Evolutionary conservation across 1,140 invertebrate species (phyloP), one percentile per base, ranked within the genome.

Genomic region (Arctopsyche grandis): DNA sequence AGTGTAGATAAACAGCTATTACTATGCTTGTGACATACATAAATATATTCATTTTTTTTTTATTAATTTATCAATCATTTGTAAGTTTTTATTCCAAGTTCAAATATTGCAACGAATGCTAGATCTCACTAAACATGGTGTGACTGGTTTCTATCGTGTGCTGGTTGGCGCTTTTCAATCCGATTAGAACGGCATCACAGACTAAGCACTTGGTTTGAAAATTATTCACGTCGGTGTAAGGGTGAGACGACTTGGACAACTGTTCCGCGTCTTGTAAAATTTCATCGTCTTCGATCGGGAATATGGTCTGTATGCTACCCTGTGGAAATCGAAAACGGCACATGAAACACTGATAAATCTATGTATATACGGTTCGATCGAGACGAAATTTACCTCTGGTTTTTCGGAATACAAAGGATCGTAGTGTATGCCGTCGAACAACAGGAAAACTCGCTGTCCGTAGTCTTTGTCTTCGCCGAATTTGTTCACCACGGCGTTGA

Each of bases 371-470:
- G 21, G 7, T 69, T 46, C 48, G 21, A 69, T n/a, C n/a, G 5
- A 16, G 56, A 58, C 9, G 3, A 21, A n/a, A 46, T 16, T 43
- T 29, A 74, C 71, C 22, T 63, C 26, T 63, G 29, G 56, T n/a
- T 66, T 63, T 88, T 98, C 96, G 85, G 97, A 89, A 84, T 96
- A 94, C 0, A 99, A 86, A 0, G 97, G 95, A 88, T 99, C 98
- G 86, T 99, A 99, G 88, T 99, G 97, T 78, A 98, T 96, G 21
- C 97, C 97, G 89, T 99, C 97, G 86, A 98, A 99, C 66, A 99
- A 91, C 0, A 99, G 89, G 85, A 98, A 95, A 10, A 97, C 94
- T 84, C 97, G 88, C 66, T 95, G 89, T 19, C 91, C 88, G 85
- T 97, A 98, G 83, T 94, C 91, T 84, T 94, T 92, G 88, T 98